Evolutionary conservation across 2,797 vertebrate genomes (phyloP).

Genomic region (Siniperca scherzeri): DNA sequence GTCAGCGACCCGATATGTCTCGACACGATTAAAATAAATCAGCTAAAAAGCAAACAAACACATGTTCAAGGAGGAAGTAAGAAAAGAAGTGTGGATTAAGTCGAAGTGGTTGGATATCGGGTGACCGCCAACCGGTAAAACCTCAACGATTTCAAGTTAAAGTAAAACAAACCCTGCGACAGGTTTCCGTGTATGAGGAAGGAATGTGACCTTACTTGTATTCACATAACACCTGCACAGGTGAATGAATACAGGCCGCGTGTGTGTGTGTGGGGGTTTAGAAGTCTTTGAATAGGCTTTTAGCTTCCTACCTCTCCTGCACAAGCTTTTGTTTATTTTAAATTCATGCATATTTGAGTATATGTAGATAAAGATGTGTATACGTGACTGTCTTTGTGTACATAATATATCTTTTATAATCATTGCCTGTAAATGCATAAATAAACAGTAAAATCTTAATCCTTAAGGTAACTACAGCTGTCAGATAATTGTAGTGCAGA

Average conservation of each 20-base stretch:
- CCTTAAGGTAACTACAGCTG: too few species aligned
- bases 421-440: too few species aligned
- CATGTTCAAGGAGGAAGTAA: not conserved
- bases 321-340: not conserved
- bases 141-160: not conserved
- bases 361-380: too few species aligned
- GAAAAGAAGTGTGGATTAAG: not conserved
- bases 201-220: constrained; percentile 72
- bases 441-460: not conserved
- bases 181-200: constrained; percentile 48
- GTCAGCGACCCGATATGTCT: not conserved
- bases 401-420: too few species aligned
- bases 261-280: not conserved
- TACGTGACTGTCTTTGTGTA: too few species aligned
- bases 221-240: constrained; percentile 41
- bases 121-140: not conserved
- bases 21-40: not conserved
- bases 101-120: accelerated
- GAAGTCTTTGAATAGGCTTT: too few species aligned
- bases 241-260: not conserved
- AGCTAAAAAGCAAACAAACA: not conserved
- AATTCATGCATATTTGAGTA: not conserved
- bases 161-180: accelerated
- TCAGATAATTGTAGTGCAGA: not conserved
- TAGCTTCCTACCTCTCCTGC: not conserved